Percentiles rank a stretch among this genome's conserved stretches.
Conservation (phyloP, 2,888 invertebrate genomes). For the Trissolcus japonicus region DNA sequence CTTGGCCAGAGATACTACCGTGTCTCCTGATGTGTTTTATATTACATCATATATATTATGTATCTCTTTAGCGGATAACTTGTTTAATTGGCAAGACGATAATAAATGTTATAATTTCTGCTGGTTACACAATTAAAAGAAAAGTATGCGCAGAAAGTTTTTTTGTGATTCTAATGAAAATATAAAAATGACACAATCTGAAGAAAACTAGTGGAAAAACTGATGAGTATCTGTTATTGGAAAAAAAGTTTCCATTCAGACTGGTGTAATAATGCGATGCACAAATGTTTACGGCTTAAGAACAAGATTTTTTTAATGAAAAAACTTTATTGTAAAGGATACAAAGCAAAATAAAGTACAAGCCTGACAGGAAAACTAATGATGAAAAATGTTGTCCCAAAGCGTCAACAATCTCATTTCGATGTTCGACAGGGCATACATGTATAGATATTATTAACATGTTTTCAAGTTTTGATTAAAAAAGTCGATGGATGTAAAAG, state of each 20-base stretch:
- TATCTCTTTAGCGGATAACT: no score
- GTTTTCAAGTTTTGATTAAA: constrained; percentile 56
- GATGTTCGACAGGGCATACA: constrained; percentile 14
- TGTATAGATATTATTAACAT: constrained; percentile 48
- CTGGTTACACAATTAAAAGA: no score
- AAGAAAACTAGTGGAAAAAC: no score
- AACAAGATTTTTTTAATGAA: constrained; percentile 29
- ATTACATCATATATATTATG: no score
- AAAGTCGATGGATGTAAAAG: constrained; percentile 50
- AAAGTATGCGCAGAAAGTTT: no score
- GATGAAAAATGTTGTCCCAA: constrained; percentile 36
- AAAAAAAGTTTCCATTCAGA: neutral
- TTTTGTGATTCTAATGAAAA: no score
- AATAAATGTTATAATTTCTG: no score
- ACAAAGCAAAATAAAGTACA: constrained; percentile 6
- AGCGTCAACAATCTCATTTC: constrained; percentile 29
- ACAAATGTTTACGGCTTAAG: neutral
- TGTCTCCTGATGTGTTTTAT: no score
- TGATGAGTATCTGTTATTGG: no score
- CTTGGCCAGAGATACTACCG: no score
- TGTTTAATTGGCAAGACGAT: no score
- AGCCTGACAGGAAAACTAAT: constrained; percentile 16
- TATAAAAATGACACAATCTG: no score
- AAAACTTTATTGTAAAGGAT: constrained; percentile 29
- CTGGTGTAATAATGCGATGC: neutral